Base-by-base conservation (phyloP, 1,140 invertebrate genomes). In the Halesus radiatus region DNA sequence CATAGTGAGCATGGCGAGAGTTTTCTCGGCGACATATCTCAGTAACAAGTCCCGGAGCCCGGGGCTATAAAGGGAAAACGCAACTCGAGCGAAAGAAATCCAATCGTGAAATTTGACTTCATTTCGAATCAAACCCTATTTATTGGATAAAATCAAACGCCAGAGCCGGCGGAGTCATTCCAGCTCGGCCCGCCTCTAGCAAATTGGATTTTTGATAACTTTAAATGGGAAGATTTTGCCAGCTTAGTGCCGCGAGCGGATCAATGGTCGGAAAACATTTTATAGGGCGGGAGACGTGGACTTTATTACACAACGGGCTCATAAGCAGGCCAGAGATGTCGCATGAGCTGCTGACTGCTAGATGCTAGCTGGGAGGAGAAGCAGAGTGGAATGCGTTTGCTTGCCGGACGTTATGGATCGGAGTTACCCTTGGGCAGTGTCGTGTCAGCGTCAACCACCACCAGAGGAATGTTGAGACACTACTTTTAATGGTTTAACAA, bases 181-280 rank as follows among this genome's bases (percentile, higher is more conserved):
- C 52, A 53, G 72, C 29, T 23, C 66, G n/a, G 5, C 54, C 72
- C 72, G 72, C 74, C 56, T 20, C 32, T 37, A 58, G 58, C 76
- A 68, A 78, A 66, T 78, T 58, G 76, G 76, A 78, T 78, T 56
- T 62, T 73, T 79, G 70, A 79, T 79, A 79, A 73, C 78, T 79
- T 79, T 62, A 79, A 79, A 79, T 73, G 70, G 70, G 52, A 52
- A 66, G 78, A 79, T 72, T 60, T 74, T 16, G 37, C 50, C 37
- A 60, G 77, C 76, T 66, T 53, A 78, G 76, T 50, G 60, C 32
- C 45, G 76, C 60, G 62, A 78, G 45, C 76, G 50, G 76, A 78
- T 78, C 50, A 70, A 78, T 78, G 76, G 52, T 26, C n/a, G 66
- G 66, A 53, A 78, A 26, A 78, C 76, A 70, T 54, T 78, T 78